A percentile compares a stretch with the other conserved stretches of the same genome.
Conservation (phyloP, 2,797 vertebrate species). For the Myripristis jacobus region DNA sequence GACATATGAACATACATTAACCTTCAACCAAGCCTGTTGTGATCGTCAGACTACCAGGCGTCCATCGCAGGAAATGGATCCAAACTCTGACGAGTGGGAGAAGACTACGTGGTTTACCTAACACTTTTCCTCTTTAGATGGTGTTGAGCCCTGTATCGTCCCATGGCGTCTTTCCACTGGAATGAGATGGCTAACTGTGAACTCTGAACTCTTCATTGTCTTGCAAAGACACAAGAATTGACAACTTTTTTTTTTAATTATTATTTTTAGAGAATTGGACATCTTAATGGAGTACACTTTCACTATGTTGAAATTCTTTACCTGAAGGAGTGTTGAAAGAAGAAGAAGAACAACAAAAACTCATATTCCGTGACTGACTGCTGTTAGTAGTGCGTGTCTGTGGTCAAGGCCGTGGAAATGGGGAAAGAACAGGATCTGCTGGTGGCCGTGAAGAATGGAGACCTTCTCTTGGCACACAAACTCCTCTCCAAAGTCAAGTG, state of each 20-base stretch:
- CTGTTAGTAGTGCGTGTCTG: slow-evolving; percentile 20
- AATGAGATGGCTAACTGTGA: slow-evolving; percentile 37
- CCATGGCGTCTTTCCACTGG: slow-evolving; percentile 8
- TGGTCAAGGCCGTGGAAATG: slow-evolving; percentile 65
- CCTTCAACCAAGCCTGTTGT: neutral
- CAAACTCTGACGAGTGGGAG: neutral
- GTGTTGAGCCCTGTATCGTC: neutral
- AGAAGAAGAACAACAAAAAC: neutral
- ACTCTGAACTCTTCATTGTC: too few relatives aligned
- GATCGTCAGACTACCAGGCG: neutral
- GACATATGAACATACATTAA: slow-evolving; percentile 18
- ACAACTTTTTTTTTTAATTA: too few relatives aligned
- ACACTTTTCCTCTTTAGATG: slow-evolving; percentile 15
- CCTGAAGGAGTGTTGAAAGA: slow-evolving; percentile 20
- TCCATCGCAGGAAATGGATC: slow-evolving; percentile 47
- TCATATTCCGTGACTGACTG: neutral
- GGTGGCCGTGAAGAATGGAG: slow-evolving; percentile 84
- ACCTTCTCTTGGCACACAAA: slow-evolving; percentile 81
- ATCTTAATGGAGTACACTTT: neutral
- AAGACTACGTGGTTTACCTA: slow-evolving; percentile 1
- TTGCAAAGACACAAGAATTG: neutral
- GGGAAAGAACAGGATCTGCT: slow-evolving; percentile 86
- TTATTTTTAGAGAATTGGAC: neutral
- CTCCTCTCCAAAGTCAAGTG: slow-evolving; percentile 84
- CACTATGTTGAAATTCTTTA: slow-evolving; percentile 13